Conservation (phyloP, 2,797 vertebrate genomes). For the Schizothorax lantsangensis region DNA sequence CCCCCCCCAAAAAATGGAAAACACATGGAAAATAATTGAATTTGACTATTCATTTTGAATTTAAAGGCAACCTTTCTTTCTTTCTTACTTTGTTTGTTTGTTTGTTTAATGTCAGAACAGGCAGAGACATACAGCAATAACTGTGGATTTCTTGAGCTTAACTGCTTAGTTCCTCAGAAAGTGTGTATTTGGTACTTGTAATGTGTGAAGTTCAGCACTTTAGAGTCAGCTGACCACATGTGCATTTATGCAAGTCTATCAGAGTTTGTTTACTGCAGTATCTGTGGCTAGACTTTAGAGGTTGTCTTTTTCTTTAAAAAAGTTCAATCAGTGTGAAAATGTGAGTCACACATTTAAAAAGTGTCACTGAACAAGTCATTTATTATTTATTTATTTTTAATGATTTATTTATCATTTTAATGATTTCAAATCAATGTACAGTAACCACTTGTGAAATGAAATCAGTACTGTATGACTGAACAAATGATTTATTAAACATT, state of each 20-base stretch:
- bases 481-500: neutral
- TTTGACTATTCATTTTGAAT: neutral
- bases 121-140: neutral
- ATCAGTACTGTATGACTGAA: neutral
- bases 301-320: neutral
- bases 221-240: neutral
- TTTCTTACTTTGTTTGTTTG: neutral
- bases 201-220: neutral
- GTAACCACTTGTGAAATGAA: too few species aligned
- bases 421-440: too few species aligned
- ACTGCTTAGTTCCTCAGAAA: neutral
- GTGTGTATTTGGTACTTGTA: neutral
- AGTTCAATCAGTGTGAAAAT: neutral
- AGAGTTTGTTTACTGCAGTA: constrained; percentile 14
- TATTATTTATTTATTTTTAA: neutral
- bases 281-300: neutral
- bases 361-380: neutral
- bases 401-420: too few species aligned
- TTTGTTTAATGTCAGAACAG: constrained; percentile 42
- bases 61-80: neutral
- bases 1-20: neutral
- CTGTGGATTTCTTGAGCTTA: neutral
- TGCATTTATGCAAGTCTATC: neutral
- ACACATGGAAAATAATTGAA: neutral
- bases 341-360: neutral